A percentile compares a stretch with the other conserved stretches of the same genome.
phyloP scores from a whole-genome alignment of 2,113 vertebrate genomes.

The Chelonoidis abingdonii region DNA sequence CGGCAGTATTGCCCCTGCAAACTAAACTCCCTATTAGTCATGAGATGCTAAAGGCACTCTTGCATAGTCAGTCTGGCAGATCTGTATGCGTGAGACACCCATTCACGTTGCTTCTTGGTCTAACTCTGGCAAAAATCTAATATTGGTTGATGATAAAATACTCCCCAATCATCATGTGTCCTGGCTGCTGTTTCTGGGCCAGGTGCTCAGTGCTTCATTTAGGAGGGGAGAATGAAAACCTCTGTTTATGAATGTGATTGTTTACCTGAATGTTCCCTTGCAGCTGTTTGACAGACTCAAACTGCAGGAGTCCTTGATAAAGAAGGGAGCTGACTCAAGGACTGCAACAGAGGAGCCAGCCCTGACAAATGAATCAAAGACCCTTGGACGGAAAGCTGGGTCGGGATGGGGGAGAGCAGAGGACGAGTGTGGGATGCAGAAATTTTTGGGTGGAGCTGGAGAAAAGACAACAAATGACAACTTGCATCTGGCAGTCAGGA shows the following conservation, averaged over 20 bases:
- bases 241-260: background rate
- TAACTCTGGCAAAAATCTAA: background rate
- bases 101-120: background rate
- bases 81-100: background rate
- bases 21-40: background rate
- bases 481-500: slow-evolving; percentile 63
- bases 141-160: background rate
- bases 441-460: slow-evolving; percentile 57
- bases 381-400: slow-evolving; percentile 60
- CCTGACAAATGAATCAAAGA: slow-evolving; percentile 75
- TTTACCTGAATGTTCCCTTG: slow-evolving; percentile 34
- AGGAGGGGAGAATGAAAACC: background rate
- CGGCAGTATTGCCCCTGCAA: background rate
- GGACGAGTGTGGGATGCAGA: slow-evolving; percentile 42
- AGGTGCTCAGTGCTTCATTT: accelerated
- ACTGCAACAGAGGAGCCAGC: slow-evolving; percentile 65
- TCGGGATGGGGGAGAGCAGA: slow-evolving; percentile 68
- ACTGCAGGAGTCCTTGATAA: slow-evolving; percentile 84
- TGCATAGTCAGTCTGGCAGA: accelerated
- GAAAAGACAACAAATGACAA: slow-evolving; percentile 64
- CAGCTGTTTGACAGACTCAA: slow-evolving; percentile 94
- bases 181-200: background rate
- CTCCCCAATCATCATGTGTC: background rate
- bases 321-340: slow-evolving; percentile 77
- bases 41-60: background rate